phyloP scores from a whole-genome alignment of 2,113 vertebrate species.

The Chascanopsetta lugubris region DNA sequence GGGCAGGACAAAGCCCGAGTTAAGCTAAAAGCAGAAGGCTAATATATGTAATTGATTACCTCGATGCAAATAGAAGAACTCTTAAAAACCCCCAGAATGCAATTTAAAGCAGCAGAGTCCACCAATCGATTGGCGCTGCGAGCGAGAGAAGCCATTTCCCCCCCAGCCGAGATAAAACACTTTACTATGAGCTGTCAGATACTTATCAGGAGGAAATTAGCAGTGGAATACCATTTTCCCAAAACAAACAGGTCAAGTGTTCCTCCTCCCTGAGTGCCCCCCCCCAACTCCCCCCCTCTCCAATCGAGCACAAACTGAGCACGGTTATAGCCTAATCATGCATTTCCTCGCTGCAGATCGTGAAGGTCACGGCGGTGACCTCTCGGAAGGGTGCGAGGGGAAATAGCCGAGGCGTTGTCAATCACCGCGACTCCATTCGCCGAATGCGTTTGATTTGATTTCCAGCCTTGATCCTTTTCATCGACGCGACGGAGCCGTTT shows the following conservation, averaged over 20 bases:
- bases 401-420: constrained; percentile 23
- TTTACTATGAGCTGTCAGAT: constrained; percentile 80
- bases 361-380: constrained; percentile 44
- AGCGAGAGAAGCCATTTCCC: constrained; percentile 76
- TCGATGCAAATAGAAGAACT: constrained; percentile 76
- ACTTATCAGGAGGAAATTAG: constrained; percentile 83
- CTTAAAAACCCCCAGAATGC: constrained; percentile 59
- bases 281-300: constrained; percentile 20
- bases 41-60: constrained; percentile 76
- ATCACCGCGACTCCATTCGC: constrained; percentile 22
- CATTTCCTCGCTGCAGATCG: constrained; percentile 59
- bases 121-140: constrained; percentile 69
- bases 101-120: constrained; percentile 70
- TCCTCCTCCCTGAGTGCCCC: constrained; percentile 48
- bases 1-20: constrained; percentile 42
- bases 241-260: constrained; percentile 82
- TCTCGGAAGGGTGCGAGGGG: constrained; percentile 16
- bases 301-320: constrained; percentile 50
- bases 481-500: constrained; percentile 15
- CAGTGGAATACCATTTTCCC: constrained; percentile 74
- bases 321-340: constrained; percentile 72
- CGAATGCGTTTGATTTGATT: not conserved
- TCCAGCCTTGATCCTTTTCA: constrained; percentile 30
- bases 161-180: constrained; percentile 76
- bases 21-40: constrained; percentile 56